A percentile compares a stretch with the other conserved stretches of the same genome.
Conservation (phyloP, 2,797 vertebrate genomes). For the Siniperca undulata region DNA sequence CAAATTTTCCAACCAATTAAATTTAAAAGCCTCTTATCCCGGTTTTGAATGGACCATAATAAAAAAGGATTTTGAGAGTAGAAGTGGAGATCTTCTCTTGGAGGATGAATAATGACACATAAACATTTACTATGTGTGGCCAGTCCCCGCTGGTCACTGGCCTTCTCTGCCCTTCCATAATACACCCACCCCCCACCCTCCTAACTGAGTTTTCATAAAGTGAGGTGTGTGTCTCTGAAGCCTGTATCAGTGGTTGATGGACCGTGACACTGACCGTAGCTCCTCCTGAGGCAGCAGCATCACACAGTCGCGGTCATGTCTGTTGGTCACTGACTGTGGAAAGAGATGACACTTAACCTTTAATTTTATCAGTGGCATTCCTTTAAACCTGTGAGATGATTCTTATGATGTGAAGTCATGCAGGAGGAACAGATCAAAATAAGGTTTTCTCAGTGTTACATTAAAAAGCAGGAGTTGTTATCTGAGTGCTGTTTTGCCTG, state of each 20-base stretch:
- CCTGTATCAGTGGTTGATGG: conserved; percentile 71
- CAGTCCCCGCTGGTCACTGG: conserved; percentile 68
- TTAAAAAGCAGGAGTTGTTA: conserved; percentile 29
- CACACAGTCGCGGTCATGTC: conserved; percentile 40
- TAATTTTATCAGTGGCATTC: conserved; percentile 43
- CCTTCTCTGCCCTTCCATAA: conserved; percentile 55
- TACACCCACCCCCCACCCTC: conserved; percentile 26
- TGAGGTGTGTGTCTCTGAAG: conserved; percentile 61
- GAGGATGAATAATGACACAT: conserved; percentile 77
- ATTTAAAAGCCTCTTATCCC: conserved; percentile 81
- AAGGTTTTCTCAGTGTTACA: conserved; percentile 4
- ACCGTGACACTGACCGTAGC: conserved; percentile 61
- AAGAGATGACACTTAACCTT: conserved; percentile 59
- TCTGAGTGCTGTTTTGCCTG: conserved; percentile 19
- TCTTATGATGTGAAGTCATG: conserved; percentile 37
- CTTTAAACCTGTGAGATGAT: conserved; percentile 34
- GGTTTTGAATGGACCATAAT: conserved; percentile 68
- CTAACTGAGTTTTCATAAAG: conserved; percentile 73
- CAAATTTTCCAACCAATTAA: conserved; percentile 87
- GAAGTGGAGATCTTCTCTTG: conserved; percentile 67
- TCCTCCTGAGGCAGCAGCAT: conserved; percentile 45
- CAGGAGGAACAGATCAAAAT: conserved; percentile 31
- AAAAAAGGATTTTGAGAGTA: conserved; percentile 66
- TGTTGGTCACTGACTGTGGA: conserved; percentile 50
- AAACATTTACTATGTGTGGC: conserved; percentile 82